Evolutionary conservation across 2,113 vertebrate genomes (phyloP), one percentile per base, ranked within the genome.

Genomic region (Macrotis lagotis): DNA sequence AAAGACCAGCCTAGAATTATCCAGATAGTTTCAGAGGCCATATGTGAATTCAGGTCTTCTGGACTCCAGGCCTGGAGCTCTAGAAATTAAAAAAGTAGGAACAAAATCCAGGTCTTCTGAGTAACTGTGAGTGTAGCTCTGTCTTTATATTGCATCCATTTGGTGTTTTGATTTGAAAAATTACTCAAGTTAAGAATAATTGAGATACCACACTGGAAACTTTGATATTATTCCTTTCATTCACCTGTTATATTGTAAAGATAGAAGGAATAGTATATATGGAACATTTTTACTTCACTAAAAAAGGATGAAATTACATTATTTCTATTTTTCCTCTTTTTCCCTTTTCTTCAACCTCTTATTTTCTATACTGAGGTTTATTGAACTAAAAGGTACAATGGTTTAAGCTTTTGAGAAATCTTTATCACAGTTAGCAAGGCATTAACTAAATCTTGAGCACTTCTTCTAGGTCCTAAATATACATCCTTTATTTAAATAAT

Each of bases 151-250:
- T 94, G 94, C 91, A 55, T 16, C n/a, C 94, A 96, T 95, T 88
- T 95, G 89, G 96, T 95, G 55, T 90, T 92, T 66, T 89, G 91
- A 93, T 94, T 96, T 90, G 90, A 94, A 90, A 96, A 97, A 96
- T 93, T 94, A 88, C 26, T 94, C 93, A 88, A 37, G 83, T 96
- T 95, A 95, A 96, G 74, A 95, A 37, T 92, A 89, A 94, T 51
- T 52, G 88, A 48, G 48, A 52, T 88, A 49, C 88, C 74, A 52
- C 0, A 66, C n/a, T 49, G 37, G 66, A 24, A 83, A 83, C 31
- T 83, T 16, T 74, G 59, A 16, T 74, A 74, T n/a, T 37, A 31
- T n/a, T n/a, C 12, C 59, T 37, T 74, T n/a, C 31, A 74, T 74
- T 74, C 59, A n/a, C 31, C n/a, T n/a, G 6, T n/a, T n/a, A 74